Percentiles rank a stretch among this genome's conserved stretches.
Evolutionary conservation across 2,888 invertebrate species (phyloP).

Genomic region (Sclerodermus sp.): DNA sequence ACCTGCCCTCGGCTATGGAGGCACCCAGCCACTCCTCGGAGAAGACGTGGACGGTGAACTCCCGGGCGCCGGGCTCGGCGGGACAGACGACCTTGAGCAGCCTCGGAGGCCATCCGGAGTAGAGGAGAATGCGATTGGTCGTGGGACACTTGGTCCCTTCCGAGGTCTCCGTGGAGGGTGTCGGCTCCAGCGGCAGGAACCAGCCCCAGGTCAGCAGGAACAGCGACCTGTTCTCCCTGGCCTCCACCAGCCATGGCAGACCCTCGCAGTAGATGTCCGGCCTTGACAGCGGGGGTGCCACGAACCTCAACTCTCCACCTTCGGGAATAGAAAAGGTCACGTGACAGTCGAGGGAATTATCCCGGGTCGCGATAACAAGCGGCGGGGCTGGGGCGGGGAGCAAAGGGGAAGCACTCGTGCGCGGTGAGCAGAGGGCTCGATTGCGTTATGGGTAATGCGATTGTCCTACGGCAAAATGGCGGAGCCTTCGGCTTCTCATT

Average conservation of each 20-base stretch:
- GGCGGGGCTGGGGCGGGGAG: no score
- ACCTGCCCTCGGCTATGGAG: conserved; percentile 41
- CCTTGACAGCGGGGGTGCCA: conserved; percentile 65
- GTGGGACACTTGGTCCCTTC: conserved; percentile 68
- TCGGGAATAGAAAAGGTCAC: not conserved
- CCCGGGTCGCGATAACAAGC: no score
- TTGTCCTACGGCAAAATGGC: no score
- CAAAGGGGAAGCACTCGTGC: no score
- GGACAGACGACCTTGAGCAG: conserved; percentile 71
- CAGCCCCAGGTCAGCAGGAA: conserved; percentile 84
- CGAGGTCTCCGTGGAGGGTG: conserved; percentile 48
- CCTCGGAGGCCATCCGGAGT: conserved; percentile 71
- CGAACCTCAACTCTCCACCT: conserved; percentile 69
- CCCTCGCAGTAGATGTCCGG: conserved; percentile 72
- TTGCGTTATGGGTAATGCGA: no score
- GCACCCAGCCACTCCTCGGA: conserved; percentile 75
- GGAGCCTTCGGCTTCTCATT: no score
- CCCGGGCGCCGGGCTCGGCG: conserved; percentile 67
- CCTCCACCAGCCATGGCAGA: conserved; percentile 78
- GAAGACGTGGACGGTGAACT: conserved; percentile 75
- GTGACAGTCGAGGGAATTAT: no score
- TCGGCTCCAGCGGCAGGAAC: conserved; percentile 68
- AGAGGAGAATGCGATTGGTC: conserved; percentile 77
- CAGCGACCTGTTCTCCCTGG: conserved; percentile 77
- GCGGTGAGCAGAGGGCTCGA: no score